Conservation (phyloP, 1,140 invertebrate species). For the Cydia pomonella region DNA sequence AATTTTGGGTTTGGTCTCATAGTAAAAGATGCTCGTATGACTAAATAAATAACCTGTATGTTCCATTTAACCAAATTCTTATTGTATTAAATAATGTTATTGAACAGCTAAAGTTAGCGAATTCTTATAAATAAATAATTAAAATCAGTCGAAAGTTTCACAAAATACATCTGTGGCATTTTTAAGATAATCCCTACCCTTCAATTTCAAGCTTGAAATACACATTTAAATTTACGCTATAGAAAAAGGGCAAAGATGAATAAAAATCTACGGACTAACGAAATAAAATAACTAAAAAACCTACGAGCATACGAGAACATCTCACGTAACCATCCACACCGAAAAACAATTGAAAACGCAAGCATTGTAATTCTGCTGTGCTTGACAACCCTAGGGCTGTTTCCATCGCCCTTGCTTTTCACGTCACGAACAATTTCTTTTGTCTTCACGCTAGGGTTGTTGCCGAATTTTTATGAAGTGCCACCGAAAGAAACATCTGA, state of each 20-base stretch:
- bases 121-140: too few relatives aligned
- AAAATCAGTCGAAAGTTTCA: too few relatives aligned
- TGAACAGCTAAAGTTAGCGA: too few relatives aligned
- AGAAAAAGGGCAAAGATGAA: not conserved
- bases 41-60: too few relatives aligned
- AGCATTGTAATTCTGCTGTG: constrained; percentile 8
- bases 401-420: constrained; percentile 23
- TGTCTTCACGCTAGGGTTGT: constrained; percentile 24
- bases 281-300: not conserved
- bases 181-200: too few relatives aligned
- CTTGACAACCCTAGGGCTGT: constrained; percentile 17
- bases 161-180: too few relatives aligned
- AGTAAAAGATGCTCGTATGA: too few relatives aligned
- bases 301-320: not conserved
- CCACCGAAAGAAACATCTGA: constrained; percentile 31
- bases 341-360: constrained; percentile 18
- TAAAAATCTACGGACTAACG: not conserved
- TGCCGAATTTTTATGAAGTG: constrained; percentile 31
- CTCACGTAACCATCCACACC: constrained; percentile 11
- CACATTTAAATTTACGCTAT: too few relatives aligned
- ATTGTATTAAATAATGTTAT: too few relatives aligned
- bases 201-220: too few relatives aligned
- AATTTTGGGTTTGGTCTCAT: too few relatives aligned
- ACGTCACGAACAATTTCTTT: constrained; percentile 29
- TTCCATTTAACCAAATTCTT: too few relatives aligned